Conservation (phyloP, 2,888 invertebrate species). For the Cyrtodaria siliqua region DNA sequence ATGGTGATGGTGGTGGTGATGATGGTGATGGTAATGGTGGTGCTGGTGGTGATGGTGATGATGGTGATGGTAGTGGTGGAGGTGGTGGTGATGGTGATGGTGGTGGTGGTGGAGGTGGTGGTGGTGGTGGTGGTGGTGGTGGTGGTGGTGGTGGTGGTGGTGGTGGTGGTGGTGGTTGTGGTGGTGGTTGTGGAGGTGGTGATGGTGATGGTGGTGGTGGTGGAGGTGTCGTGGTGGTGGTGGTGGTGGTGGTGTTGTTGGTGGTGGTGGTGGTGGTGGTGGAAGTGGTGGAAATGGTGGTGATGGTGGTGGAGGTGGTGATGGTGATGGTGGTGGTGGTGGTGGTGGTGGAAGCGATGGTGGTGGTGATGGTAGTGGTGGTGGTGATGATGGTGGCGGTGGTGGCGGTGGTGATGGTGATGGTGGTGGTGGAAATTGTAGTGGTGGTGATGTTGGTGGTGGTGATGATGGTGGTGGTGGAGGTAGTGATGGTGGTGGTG, state of each 20-base stretch:
- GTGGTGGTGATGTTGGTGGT: too few relatives aligned
- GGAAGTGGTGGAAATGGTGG: too few relatives aligned
- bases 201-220: constrained; percentile 1
- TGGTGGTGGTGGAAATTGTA: constrained; percentile 9
- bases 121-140: constrained; percentile 2
- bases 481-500: neutral
- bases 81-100: too few relatives aligned
- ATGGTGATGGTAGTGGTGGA: neutral
- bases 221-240: too few relatives aligned
- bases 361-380: neutral
- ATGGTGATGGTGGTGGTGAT: neutral
- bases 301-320: too few relatives aligned
- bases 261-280: too few relatives aligned
- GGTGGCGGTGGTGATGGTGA: constrained; percentile 3
- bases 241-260: too few relatives aligned
- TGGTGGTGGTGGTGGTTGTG: constrained; percentile 13
- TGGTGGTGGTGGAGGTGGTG: neutral
- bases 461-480: too few relatives aligned
- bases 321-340: too few relatives aligned
- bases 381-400: neutral
- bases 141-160: constrained; percentile 1
- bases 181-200: constrained; percentile 6
- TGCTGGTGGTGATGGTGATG: neutral
- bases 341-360: neutral
- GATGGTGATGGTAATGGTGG: too few relatives aligned